Evolutionary conservation across 2,888 invertebrate genomes (phyloP), one percentile per base, ranked within the genome.

Genomic region (Hirtodrosophila histrioides): DNA sequence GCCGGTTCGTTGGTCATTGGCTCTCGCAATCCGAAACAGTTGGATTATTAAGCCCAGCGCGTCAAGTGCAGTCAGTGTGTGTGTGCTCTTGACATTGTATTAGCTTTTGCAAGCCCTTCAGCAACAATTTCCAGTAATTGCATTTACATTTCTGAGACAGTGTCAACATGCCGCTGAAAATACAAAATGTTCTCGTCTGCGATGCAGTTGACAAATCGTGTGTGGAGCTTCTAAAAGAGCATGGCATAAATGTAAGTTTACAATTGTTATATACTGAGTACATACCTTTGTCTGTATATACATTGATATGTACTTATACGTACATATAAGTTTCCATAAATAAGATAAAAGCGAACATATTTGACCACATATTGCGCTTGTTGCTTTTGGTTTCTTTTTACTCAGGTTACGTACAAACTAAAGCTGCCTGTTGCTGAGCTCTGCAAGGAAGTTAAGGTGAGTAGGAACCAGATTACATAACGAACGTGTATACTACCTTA

Each of bases 171-270:
- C 92, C 90, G 66, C 91, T 95, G 86, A 92, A 94, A 71, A 94
- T 98, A 58, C 94, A 94, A 88, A 95, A 94, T 73, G 98, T 99
- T 61, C 92, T 99, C 60, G 95, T 99, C 76, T 97, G 97, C 82
- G 99, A 99, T 92, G 97, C 97, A 31, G 97, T 99, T 3, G 98
- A 98, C 89, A 93, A 94, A 17, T 94, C 95, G 74, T 99, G 99
- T 91, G 95, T 95, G 1, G 94, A 96, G 74, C 94, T 98, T 41
- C 93, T 99, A 24, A 92, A 94, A 73, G 92, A 94, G 37, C 94
- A 96, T 89, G 96, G 95, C 23, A 95, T 99, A 77, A 92, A 94
- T 61, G 97, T 97, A 60, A 95, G 87, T 88, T 53, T 9, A 36
- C 35, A 39, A 24, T 39, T 45, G 29, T 12, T 2, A 36, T 41